Evolutionary conservation across 92 coral and sea anemone genomes (phyloP).

Genomic region (Diadumene lineata): DNA sequence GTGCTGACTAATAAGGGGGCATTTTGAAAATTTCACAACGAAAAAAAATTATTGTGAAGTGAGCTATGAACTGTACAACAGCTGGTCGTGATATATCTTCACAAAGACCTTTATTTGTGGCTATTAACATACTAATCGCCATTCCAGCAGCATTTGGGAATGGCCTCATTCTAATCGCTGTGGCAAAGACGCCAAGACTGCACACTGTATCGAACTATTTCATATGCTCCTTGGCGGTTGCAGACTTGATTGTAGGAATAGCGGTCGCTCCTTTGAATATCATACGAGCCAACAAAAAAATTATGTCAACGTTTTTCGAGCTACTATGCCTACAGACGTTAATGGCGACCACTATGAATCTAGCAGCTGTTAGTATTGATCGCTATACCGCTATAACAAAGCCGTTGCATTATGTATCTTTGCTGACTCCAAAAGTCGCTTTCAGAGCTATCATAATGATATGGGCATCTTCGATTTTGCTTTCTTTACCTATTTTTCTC

Average conservation of each 20-base stretch:
- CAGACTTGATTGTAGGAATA: conserved; percentile 23
- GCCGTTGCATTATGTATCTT: conserved; percentile 12
- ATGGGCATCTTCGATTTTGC: conserved; percentile 11
- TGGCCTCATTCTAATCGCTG: conserved; percentile 7
- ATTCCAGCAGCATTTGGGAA: conserved; percentile 19
- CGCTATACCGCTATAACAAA: conserved; percentile 15
- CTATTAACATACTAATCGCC: neutral
- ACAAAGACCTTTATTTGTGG: neutral
- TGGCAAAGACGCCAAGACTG: conserved; percentile 8
- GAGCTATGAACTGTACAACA: conserved; percentile 10
- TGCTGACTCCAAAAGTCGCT: neutral
- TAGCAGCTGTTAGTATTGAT: conserved; percentile 17
- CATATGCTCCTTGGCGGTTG: conserved; percentile 22
- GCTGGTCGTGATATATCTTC: neutral
- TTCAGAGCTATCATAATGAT: neutral
- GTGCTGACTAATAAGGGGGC: no score
- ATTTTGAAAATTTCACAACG: no score
- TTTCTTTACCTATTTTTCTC: conserved; percentile 12
- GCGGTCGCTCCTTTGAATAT: conserved; percentile 10
- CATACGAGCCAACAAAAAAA: neutral
- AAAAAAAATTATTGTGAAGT: no score
- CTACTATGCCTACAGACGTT: conserved; percentile 17
- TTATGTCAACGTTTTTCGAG: neutral
- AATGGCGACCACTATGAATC: conserved; percentile 25
- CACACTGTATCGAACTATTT: conserved; percentile 22